Percentiles rank a stretch among this genome's conserved stretches.
Evolutionary conservation across 2,888 invertebrate species (phyloP).

Genomic region (Drosophila barbarae): DNA sequence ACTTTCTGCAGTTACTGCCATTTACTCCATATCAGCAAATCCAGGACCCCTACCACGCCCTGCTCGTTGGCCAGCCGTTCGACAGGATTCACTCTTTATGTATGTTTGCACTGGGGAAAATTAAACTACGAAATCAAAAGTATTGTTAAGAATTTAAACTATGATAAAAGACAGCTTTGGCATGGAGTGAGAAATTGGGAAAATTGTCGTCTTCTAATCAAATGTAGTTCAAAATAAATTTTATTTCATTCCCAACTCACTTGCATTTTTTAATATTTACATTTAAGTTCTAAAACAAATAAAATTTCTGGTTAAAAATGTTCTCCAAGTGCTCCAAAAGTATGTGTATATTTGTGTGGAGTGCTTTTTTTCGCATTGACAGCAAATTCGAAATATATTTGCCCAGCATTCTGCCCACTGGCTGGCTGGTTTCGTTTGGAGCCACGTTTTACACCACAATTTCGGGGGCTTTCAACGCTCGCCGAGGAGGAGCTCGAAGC

Average conservation of each 20-base stretch:
- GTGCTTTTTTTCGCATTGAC: constrained; percentile 68
- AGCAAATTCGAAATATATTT: constrained; percentile 75
- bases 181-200: no score
- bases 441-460: constrained; percentile 61
- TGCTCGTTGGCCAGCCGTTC: constrained; percentile 36
- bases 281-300: no score
- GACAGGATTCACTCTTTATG: constrained; percentile 39
- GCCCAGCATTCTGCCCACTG: constrained; percentile 49
- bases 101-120: constrained; percentile 12
- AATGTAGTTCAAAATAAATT: background rate
- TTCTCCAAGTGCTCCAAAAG: constrained; percentile 1
- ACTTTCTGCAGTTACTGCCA: constrained; percentile 54
- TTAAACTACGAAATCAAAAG: no score
- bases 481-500: constrained; percentile 28
- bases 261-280: background rate
- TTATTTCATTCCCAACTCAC: background rate
- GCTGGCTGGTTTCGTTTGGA: constrained; percentile 18
- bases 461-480: constrained; percentile 52
- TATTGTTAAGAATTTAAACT: no score
- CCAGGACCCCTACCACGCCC: constrained; percentile 35
- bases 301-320: background rate
- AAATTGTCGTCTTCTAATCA: background rate
- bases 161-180: background rate
- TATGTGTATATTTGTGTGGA: constrained; percentile 21
- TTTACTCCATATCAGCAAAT: constrained; percentile 48